Conservation (phyloP, 2,113 vertebrate genomes). For the Bucco capensis region DNA sequence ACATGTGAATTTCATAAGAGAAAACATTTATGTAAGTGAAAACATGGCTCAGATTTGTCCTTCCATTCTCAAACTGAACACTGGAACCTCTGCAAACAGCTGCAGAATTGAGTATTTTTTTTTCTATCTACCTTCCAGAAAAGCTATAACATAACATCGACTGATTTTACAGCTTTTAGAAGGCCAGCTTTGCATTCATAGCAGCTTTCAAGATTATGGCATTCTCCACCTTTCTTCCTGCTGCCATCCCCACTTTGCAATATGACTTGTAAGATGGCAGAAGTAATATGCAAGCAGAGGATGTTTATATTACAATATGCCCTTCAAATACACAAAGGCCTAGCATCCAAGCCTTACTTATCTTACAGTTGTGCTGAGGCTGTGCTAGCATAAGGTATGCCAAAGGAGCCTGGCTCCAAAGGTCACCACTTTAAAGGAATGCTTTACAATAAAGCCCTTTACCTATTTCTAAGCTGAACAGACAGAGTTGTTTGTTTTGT, state of each 20-base stretch:
- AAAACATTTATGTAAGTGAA: not conserved
- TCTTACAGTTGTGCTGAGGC: not conserved
- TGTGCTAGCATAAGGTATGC: not conserved
- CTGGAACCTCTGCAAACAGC: not conserved
- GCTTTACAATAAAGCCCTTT: not conserved
- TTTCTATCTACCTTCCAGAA: not conserved
- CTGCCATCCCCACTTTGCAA: not conserved
- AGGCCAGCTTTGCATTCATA: not conserved
- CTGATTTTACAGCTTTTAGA: not conserved
- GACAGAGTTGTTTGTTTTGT: not conserved
- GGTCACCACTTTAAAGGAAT: not conserved
- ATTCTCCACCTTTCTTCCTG: not conserved
- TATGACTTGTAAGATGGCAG: not conserved
- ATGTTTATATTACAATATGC: not conserved
- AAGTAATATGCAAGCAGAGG: not conserved
- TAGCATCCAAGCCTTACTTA: not conserved
- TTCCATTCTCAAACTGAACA: not conserved
- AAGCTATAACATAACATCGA: not conserved
- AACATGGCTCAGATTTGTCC: not conserved
- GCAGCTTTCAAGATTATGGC: not conserved
- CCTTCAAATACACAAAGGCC: not conserved
- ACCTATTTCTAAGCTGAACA: not conserved
- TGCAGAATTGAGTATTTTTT: not conserved
- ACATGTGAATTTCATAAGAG: conserved; percentile 3
- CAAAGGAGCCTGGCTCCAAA: not conserved